phyloP scores from a whole-genome alignment of 1,140 invertebrate genomes.

The Drosophila nannoptera region DNA sequence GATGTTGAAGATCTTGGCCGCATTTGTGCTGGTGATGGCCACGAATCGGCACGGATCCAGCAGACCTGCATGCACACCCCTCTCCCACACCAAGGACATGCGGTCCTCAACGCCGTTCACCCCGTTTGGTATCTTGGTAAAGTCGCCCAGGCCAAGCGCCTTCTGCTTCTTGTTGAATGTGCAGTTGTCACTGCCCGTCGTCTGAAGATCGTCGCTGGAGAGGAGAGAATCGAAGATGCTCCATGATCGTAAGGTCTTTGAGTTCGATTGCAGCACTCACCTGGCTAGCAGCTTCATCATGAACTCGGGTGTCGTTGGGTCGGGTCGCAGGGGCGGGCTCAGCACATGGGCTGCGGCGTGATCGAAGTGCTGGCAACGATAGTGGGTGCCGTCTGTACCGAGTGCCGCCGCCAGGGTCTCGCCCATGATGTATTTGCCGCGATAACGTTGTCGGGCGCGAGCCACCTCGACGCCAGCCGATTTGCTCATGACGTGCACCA shows the following conservation, averaged over 20 bases:
- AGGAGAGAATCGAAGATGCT: neutral
- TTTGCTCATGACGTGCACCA: slow-evolving; percentile 89
- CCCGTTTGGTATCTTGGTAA: slow-evolving; percentile 98
- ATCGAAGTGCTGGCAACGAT: slow-evolving; percentile 70
- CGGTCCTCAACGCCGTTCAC: slow-evolving; percentile 99
- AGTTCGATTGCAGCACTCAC: slow-evolving; percentile 82
- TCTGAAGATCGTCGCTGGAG: slow-evolving; percentile 91
- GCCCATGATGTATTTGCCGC: slow-evolving; percentile 83
- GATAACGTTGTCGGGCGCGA: slow-evolving; percentile 79
- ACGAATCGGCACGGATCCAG: slow-evolving; percentile 97
- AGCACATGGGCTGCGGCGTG: slow-evolving; percentile 81
- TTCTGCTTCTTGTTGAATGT: slow-evolving; percentile 97
- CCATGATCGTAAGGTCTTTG: neutral
- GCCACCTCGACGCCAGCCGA: slow-evolving; percentile 84
- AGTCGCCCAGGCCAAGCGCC: slow-evolving; percentile 93
- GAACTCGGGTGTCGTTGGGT: slow-evolving; percentile 85
- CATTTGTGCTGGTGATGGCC: slow-evolving; percentile 96
- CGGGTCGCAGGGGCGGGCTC: slow-evolving; percentile 89
- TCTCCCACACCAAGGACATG: slow-evolving; percentile 99
- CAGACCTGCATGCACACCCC: slow-evolving; percentile 94
- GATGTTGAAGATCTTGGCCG: slow-evolving; percentile 98
- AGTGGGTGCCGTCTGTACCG: slow-evolving; percentile 78
- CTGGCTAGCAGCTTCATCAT: slow-evolving; percentile 91
- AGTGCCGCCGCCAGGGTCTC: slow-evolving; percentile 89
- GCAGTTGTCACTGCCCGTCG: slow-evolving; percentile 97